Conservation (phyloP, 2,797 vertebrate species). For the Kryptopterus vitreolus region DNA sequence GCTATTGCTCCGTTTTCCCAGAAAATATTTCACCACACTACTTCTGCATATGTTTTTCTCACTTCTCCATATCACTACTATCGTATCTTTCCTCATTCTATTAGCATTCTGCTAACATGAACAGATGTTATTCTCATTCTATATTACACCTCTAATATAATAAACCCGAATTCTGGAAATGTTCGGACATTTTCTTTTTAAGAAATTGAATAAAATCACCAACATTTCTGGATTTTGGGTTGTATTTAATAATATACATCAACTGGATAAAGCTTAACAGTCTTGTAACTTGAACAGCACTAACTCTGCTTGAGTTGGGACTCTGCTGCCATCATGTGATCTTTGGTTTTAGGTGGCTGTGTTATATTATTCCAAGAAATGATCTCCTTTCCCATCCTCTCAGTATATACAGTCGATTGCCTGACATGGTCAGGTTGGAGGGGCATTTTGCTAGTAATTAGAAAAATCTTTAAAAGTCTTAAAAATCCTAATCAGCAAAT, state of each 20-base stretch:
- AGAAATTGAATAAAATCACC: too few relatives aligned
- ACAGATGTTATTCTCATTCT: not conserved
- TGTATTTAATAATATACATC: too few relatives aligned
- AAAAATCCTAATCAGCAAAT: too few relatives aligned
- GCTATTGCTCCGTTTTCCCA: not conserved
- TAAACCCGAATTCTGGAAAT: too few relatives aligned
- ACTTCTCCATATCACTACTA: not conserved
- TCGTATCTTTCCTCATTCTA: not conserved
- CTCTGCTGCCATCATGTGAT: constrained; percentile 38
- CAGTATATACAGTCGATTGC: too few relatives aligned
- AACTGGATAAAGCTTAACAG: not conserved
- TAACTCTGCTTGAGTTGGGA: not conserved
- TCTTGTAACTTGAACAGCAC: not conserved
- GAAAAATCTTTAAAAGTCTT: not conserved
- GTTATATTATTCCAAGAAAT: too few relatives aligned
- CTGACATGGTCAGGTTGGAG: too few relatives aligned
- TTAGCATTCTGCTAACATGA: not conserved
- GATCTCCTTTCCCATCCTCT: too few relatives aligned
- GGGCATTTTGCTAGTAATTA: not conserved
- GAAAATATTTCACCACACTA: not conserved
- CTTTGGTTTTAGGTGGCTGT: not conserved
- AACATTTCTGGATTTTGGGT: too few relatives aligned
- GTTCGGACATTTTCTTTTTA: too few relatives aligned
- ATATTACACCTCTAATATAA: not conserved
- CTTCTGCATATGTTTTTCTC: not conserved